phyloP scores from a whole-genome alignment of 1,140 invertebrate species.

The Dinoponera quadriceps region DNA sequence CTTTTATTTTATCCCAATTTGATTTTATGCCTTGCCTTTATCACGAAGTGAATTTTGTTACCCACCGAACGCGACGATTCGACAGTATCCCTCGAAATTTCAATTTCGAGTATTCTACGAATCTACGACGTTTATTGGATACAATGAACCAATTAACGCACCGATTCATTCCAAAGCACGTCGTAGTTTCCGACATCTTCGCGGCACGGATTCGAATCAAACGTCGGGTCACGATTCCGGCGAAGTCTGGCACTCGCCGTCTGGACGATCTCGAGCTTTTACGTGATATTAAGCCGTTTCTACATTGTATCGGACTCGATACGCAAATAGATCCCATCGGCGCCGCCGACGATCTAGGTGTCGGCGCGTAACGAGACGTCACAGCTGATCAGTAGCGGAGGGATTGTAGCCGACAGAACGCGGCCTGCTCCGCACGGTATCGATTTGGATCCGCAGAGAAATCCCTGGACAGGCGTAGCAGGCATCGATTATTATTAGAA shows the following conservation, averaged over 20 bases:
- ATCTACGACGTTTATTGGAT: no score
- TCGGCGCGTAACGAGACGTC: neutral
- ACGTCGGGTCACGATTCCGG: neutral
- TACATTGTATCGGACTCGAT: slow-evolving; percentile 62
- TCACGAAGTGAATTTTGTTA: no score
- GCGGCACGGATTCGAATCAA: neutral
- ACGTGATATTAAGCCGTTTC: neutral
- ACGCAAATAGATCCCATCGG: slow-evolving; percentile 67
- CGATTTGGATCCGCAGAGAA: slow-evolving; percentile 56
- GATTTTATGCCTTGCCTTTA: no score
- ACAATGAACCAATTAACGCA: no score
- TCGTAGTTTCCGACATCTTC: slow-evolving; percentile 12
- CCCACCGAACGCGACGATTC: no score
- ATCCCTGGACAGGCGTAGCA: slow-evolving; percentile 64
- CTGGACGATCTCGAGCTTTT: neutral
- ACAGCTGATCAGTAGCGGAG: slow-evolving; percentile 13
- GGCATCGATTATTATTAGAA: slow-evolving; percentile 75
- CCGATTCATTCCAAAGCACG: no score
- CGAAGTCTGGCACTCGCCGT: neutral
- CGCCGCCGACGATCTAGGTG: slow-evolving; percentile 41
- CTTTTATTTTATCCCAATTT: no score
- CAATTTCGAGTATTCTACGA: no score
- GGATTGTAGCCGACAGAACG: slow-evolving; percentile 55
- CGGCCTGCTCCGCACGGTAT: slow-evolving; percentile 33
- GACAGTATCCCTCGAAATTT: no score